Base-by-base conservation (phyloP, 2,888 invertebrate genomes). In the Emesis castigata region DNA sequence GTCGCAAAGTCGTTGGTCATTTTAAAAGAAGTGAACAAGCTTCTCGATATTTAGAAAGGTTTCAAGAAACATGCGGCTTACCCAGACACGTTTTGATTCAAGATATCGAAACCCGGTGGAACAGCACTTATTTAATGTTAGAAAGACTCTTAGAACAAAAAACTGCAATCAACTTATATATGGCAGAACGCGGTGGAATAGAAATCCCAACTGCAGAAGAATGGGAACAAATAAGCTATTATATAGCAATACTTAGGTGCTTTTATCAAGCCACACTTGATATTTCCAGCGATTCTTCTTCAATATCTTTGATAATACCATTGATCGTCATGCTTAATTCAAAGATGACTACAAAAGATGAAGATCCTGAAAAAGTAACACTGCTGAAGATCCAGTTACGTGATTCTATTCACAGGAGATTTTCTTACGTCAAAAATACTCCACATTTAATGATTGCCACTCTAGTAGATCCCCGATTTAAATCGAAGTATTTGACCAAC, bases 41-140 rank as follows among this genome's bases (percentile, higher is more conserved):
- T 65, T 65, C 65, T 65, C 65, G 65, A 65, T 65, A 65, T 64
- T 64, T 64, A 64, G 64, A 64, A 64, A 29, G 64, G 64, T 64
- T 64, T 64, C 64, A 64, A 64, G 29, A 64, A 64, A 64, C 64
- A 64, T 29, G 64, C 64, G 64, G 64, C 31, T 64, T 64, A 64
- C 31, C 64, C 64, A 64, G 64, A 64, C 64, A 64, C 64, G 64
- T 64, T 64, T 64, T 64, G 64, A 64, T 64, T 64, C 64, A 64
- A 64, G 34, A 64, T 64, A 64, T 64, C 64, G 65, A 65, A 65
- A 65, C 64, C 64, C 64, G 65, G 65, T 65, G 65, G 39, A 65
- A 65, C 65, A 65, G 34, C 65, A 65, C 65, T 65, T 65, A 34
- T 34, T 65, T 65, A 65, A 65, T 65, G 34, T 65, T 34, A 34